Base-by-base conservation (phyloP, 1,140 invertebrate species). In the Sinonovacula constricta region DNA sequence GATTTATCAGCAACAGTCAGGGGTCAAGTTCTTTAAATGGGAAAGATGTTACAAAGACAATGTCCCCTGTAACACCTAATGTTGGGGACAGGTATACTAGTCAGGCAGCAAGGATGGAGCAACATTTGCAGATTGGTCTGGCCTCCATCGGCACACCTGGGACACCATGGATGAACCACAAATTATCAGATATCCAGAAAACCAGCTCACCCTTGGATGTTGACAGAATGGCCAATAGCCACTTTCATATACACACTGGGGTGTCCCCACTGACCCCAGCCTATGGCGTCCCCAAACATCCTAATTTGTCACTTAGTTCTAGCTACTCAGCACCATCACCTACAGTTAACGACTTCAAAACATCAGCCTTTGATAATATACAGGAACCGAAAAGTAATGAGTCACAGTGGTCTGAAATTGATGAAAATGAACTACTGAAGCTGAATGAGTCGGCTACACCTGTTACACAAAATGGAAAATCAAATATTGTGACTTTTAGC, bases 401-500 rank as follows among this genome's bases (percentile, higher is more conserved):
- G 26, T 75, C 71, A 22, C 79, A 80, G 36, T 80, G 79, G 79
- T 80, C 79, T 34, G 79, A 80, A 69, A 54, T 80, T 31, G 79
- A 80, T 75, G 79, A 80, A 33, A 74, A 51, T 56, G 49, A 63
- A 5, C 62, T 51, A 18, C 24, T 75, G 14, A 65, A 63, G 26
- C 26, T 75, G 3, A 51, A 3, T 65, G 71, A 75, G 33, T 56
- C n/a, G 22, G 36, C 28, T 34, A 26, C 3, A 65, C n/a, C 24
- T 3, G n/a, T n/a, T n/a, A n/a, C n/a, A n/a, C 28, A 26, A 4
- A 28, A 60, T 14, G 31, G 31, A 7, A 60, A 31, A 28, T 7
- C 10, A 28, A 14, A n/a, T 7, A 18, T 15, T 28, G 30, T 4
- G 2, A 30, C 18, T 60, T n/a, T 7, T 60, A 28, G 15, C 3